These are phyloP conservation scores for Drosophila bipectinata DNA, from an alignment of 1,140 invertebrate species.

Conservation along the genomic window DNA sequence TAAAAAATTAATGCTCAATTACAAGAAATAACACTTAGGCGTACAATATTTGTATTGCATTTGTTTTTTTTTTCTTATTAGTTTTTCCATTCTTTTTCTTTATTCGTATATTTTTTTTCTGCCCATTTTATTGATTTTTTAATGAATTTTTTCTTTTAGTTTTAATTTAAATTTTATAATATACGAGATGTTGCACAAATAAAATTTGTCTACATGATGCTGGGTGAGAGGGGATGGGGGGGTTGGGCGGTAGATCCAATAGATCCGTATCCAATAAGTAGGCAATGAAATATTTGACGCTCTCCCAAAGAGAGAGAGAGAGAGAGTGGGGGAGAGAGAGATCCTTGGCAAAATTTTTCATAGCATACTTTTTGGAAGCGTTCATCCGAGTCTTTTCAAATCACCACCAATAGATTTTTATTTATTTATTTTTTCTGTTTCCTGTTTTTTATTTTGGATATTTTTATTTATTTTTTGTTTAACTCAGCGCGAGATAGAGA, in stretches of 20 bases:
- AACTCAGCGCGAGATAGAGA: slow-evolving; percentile 33
- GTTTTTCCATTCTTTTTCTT: neutral
- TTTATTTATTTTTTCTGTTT: slow-evolving; percentile 19
- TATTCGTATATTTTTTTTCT: neutral
- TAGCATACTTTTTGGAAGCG: no score
- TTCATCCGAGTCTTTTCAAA: no score
- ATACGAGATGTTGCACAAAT: no score
- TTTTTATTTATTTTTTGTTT: slow-evolving; percentile 5
- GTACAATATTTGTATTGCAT: slow-evolving; percentile 48
- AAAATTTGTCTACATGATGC: no score
- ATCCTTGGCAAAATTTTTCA: no score
- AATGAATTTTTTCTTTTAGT: slow-evolving; percentile 3
- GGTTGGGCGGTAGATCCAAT: no score
- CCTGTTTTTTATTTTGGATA: slow-evolving; percentile 16
- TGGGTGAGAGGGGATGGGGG: no score
- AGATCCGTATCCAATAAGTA: no score
- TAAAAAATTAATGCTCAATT: slow-evolving; percentile 81
- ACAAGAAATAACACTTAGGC: slow-evolving; percentile 81
- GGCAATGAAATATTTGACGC: no score
- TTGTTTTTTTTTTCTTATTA: neutral
- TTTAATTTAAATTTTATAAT: neutral
- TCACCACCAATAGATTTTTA: neutral
- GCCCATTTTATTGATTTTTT: neutral
- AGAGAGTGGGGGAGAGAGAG: no score
- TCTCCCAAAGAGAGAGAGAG: no score